Base-by-base conservation (phyloP, 2,888 invertebrate species). In the Lochmaea capreae region DNA sequence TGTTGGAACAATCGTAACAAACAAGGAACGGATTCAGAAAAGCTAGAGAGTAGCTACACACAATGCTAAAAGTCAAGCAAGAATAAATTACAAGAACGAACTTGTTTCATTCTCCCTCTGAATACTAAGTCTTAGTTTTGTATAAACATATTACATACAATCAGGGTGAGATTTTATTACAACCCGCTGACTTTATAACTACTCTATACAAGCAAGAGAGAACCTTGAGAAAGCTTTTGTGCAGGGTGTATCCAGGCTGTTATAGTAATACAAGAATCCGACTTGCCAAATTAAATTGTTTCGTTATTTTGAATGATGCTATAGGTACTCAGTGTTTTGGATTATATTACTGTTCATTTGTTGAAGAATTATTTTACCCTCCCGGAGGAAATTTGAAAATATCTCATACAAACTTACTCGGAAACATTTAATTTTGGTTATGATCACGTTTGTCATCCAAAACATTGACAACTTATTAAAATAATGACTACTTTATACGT, bases 91-190 rank as follows among this genome's bases (percentile, higher is more conserved):
- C 72, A 71, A 65, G 58, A 54, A 59, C 67, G 70, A 63, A 65
- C 54, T 67, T 59, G 84, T 83, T 83, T 82, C 43, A 58, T 81
- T 79, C 82, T 79, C 80, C 80, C 81, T 79, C 76, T 76, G 84
- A 83, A 85, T 85, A 85, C 84, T 83, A 85, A 85, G 84, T 85
- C 71, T 84, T 82, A 83, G 83, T 84, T 39, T 85, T 85, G 84
- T 85, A 84, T 84, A 84, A 85, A 85, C 85, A 84, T 84, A 85
- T 85, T 85, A 85, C 83, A 83, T 78, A 83, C 84, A 85, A 85
- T 84, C 84, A 83, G 81, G 79, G 71, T 65, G 65, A 82, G 83
- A 83, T 84, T 83, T 84, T 84, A 84, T 83, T 84, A 82, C 83
- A 81, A 79, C 77, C 80, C 71, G 58, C 71, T 46, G 71, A 65